These are phyloP conservation scores for Colletes gigas DNA, from an alignment of 1,140 invertebrate species.

Conservation along the genomic window DNA sequence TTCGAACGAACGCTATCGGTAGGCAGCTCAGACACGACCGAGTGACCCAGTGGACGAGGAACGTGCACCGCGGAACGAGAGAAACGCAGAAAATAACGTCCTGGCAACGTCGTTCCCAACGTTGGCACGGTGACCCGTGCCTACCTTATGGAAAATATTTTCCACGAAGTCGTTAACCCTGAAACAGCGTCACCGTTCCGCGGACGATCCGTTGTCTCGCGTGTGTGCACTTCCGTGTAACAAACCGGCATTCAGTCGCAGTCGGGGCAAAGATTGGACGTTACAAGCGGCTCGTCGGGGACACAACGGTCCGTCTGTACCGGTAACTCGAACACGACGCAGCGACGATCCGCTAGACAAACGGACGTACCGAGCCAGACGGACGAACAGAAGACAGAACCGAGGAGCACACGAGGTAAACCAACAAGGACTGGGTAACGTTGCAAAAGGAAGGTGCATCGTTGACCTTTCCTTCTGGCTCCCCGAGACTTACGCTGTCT, in stretches of 20 bases:
- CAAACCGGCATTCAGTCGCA: constrained; percentile 63
- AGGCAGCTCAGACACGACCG: neutral
- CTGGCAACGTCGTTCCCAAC: neutral
- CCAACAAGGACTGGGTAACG: constrained; percentile 22
- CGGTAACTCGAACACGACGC: constrained; percentile 65
- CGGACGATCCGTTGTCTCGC: constrained; percentile 65
- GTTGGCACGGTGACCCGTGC: constrained; percentile 28
- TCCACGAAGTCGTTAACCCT: constrained; percentile 63
- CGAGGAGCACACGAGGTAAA: neutral
- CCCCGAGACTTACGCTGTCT: constrained; percentile 25
- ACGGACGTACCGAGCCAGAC: constrained; percentile 49
- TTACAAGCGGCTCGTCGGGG: constrained; percentile 47
- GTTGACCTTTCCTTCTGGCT: constrained; percentile 60
- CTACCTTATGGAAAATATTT: constrained; percentile 54
- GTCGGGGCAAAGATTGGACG: constrained; percentile 43
- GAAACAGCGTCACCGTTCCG: constrained; percentile 60
- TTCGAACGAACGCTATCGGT: too few species aligned
- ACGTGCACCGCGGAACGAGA: too few species aligned
- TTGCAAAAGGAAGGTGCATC: constrained; percentile 37
- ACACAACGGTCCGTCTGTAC: constrained; percentile 66
- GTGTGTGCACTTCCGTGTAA: constrained; percentile 69
- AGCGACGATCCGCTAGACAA: constrained; percentile 58
- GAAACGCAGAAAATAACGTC: neutral
- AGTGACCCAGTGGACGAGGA: constrained; percentile 2
- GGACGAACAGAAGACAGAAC: constrained; percentile 20